phyloP scores from a whole-genome alignment of 2,888 invertebrate species.

The Drosophila anomelani region DNA sequence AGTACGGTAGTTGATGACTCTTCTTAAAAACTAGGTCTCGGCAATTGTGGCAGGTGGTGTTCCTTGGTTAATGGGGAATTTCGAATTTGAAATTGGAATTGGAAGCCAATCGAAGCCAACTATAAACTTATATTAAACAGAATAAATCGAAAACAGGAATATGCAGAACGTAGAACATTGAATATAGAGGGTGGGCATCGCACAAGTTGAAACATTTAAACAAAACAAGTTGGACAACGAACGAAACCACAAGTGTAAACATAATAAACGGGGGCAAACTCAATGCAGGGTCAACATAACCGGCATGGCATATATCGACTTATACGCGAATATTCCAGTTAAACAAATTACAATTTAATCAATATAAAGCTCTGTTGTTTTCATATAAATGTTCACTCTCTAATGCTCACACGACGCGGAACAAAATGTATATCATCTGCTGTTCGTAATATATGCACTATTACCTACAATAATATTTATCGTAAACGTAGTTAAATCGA shows the following conservation, averaged over 20 bases:
- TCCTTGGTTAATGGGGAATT: slow-evolving; percentile 41
- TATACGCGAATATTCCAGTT: slow-evolving; percentile 51
- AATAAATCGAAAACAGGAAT: slow-evolving; percentile 22
- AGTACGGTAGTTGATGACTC: slow-evolving; percentile 47
- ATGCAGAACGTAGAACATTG: slow-evolving; percentile 6
- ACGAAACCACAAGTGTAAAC: slow-evolving; percentile 43
- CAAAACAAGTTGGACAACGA: slow-evolving; percentile 55
- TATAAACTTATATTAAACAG: slow-evolving; percentile 29
- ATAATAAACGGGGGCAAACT: slow-evolving; percentile 54
- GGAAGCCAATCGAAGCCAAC: slow-evolving; percentile 33
- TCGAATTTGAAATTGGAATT: slow-evolving; percentile 24
- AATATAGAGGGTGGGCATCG: slow-evolving; percentile 3
- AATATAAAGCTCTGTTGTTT: slow-evolving; percentile 72
- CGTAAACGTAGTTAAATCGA: slow-evolving; percentile 24
- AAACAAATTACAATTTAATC: slow-evolving; percentile 67
- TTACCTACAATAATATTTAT: slow-evolving; percentile 24
- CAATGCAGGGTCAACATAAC: slow-evolving; percentile 45
- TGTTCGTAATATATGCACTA: slow-evolving; percentile 16
- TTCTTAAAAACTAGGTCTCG: slow-evolving; percentile 51
- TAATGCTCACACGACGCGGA: slow-evolving; percentile 23
- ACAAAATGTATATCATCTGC: slow-evolving; percentile 31
- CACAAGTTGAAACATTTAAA: slow-evolving; percentile 46
- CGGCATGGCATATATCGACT: slow-evolving; percentile 59
- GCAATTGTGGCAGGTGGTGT: slow-evolving; percentile 53
- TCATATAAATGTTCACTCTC: slow-evolving; percentile 28